These are phyloP conservation scores for Coptodon rendalli DNA, from an alignment of 2,113 vertebrate species.

Conservation along the genomic window DNA sequence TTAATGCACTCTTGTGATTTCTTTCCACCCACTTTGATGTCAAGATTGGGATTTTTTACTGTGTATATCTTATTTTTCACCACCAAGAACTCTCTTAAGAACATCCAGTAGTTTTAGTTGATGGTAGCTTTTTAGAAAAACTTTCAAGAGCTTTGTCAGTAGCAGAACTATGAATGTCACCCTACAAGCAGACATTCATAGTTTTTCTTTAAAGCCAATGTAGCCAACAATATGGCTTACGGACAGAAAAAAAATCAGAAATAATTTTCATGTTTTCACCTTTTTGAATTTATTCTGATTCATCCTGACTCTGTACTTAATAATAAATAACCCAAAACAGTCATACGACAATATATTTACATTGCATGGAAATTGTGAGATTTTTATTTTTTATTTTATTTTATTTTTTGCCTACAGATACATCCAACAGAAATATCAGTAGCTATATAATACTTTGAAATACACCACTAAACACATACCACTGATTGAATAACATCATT, in stretches of 20 bases:
- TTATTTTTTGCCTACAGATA: background rate
- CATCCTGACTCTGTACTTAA: background rate
- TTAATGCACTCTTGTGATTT: background rate
- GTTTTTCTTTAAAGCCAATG: background rate
- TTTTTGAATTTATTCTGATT: background rate
- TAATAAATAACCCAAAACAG: background rate
- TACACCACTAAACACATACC: background rate
- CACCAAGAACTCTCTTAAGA: background rate
- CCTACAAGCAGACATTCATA: background rate
- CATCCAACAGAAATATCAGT: background rate
- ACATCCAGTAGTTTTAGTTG: background rate
- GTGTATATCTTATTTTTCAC: background rate
- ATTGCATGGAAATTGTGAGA: background rate
- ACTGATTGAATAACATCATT: background rate
- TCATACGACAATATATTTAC: background rate
- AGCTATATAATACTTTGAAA: background rate
- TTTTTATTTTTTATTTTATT: background rate
- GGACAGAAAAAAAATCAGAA: background rate
- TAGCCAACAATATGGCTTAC: background rate
- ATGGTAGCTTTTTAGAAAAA: background rate
- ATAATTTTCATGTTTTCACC: background rate
- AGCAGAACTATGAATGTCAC: background rate
- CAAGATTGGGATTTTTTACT: background rate
- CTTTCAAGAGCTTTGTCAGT: background rate
- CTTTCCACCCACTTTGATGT: constrained; percentile 2